A percentile compares a stretch with the other conserved stretches of the same genome.
phyloP scores from a whole-genome alignment of 2,113 vertebrate genomes.

The Indri indri region DNA sequence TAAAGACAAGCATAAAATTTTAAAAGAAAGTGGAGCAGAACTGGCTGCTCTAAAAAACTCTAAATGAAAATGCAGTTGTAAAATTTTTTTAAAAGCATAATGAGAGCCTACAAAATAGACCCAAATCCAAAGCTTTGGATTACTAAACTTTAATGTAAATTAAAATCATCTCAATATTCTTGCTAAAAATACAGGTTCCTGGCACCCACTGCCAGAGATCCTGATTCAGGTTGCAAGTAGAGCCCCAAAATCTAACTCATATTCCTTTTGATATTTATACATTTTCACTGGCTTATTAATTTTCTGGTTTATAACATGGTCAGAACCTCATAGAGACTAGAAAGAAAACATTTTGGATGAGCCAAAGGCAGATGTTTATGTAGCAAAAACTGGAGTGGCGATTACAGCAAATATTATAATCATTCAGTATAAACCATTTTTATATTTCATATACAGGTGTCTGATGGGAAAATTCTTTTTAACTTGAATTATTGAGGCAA shows the following conservation, averaged over 20 bases:
- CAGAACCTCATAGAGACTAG: not conserved
- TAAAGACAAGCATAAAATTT: slow-evolving; percentile 10
- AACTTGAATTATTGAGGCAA: not conserved
- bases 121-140: not conserved
- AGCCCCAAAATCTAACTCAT: not conserved
- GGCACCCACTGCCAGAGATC: not conserved
- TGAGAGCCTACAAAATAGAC: not conserved
- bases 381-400: not conserved
- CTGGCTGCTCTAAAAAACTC: not conserved
- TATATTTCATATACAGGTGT: not conserved
- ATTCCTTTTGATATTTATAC: not conserved
- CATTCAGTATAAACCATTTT: not conserved
- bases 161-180: not conserved
- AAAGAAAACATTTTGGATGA: slow-evolving; percentile 3
- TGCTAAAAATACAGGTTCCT: not conserved
- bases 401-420: not conserved
- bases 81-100: not conserved
- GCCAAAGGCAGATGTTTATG: not conserved
- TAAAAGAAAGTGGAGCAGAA: not conserved
- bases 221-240: not conserved
- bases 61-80: not conserved
- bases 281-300: not conserved
- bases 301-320: slow-evolving; percentile 16
- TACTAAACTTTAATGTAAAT: not conserved
- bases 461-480: not conserved